Evolutionary conservation across 2,113 vertebrate genomes (phyloP).

Genomic region (Puntigrus tetrazona): DNA sequence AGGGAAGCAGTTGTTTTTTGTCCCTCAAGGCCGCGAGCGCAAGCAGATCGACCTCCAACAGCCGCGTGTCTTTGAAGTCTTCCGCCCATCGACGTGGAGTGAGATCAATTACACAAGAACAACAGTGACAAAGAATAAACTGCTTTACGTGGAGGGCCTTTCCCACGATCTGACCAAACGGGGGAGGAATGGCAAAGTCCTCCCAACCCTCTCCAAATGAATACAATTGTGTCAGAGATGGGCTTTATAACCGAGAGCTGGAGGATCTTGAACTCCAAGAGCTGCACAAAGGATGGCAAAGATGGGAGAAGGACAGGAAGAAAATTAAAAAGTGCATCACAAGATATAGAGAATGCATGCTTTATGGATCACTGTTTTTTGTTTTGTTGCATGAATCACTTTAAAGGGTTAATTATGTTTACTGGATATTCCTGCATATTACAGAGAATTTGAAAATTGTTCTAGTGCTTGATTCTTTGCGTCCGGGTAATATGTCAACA

Average conservation of each 20-base stretch:
- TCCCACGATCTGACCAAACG: conserved; percentile 82
- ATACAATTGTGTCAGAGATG: conserved; percentile 57
- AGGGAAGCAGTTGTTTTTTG: conserved; percentile 25
- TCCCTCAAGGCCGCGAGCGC: conserved; percentile 26
- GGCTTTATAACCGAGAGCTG: conserved; percentile 43
- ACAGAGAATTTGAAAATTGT: background rate
- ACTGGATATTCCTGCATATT: background rate
- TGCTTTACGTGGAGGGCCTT: conserved; percentile 81
- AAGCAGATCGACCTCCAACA: conserved; percentile 74
- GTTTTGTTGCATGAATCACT: too few species aligned
- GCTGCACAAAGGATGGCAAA: background rate
- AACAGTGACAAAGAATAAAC: conserved; percentile 79
- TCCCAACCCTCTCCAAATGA: conserved; percentile 55
- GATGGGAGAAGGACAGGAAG: background rate
- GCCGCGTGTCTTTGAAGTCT: conserved; percentile 81
- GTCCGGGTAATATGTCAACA: background rate
- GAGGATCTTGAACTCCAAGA: conserved; percentile 39
- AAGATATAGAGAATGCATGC: background rate
- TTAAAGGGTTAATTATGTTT: background rate
- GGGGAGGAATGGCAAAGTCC: conserved; percentile 55
- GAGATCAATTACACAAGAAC: conserved; percentile 86
- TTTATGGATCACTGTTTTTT: background rate
- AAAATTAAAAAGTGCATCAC: background rate
- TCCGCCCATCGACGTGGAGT: conserved; percentile 73
- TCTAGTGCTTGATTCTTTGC: background rate